Evolutionary conservation across 2,113 vertebrate genomes (phyloP).

Genomic region (Chionis minor): DNA sequence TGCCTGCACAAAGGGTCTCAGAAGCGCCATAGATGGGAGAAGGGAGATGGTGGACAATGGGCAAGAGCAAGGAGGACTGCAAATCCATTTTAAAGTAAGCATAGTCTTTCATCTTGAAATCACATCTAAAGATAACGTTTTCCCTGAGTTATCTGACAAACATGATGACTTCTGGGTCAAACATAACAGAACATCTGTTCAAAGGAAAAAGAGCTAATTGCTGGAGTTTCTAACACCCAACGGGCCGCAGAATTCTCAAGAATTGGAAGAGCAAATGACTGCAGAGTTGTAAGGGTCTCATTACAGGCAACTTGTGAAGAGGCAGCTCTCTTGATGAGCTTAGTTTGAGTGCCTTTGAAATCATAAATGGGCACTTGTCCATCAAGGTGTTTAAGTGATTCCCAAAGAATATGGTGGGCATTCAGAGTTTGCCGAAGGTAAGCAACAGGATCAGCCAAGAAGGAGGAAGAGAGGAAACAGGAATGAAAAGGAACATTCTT

Average conservation of each 20-base stretch:
- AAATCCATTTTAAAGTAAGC: background rate
- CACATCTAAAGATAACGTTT: background rate
- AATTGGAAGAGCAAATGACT: background rate
- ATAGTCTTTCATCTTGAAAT: background rate
- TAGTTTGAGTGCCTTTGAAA: background rate
- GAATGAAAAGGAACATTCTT: background rate
- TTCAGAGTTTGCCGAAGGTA: background rate
- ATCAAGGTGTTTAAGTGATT: background rate
- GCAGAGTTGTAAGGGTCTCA: background rate
- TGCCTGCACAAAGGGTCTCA: background rate
- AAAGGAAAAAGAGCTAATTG: background rate
- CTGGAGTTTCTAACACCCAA: background rate
- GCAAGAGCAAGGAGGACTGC: background rate
- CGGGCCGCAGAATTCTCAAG: background rate
- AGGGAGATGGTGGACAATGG: background rate
- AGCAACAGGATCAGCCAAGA: background rate
- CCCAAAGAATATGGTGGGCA: background rate
- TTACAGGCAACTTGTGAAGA: background rate
- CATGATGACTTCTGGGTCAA: background rate
- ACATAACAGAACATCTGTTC: background rate
- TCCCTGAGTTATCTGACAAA: background rate
- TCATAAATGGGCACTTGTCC: background rate
- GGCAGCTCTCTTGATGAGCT: background rate
- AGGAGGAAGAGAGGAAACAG: background rate
- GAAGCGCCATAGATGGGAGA: background rate